Evolutionary conservation across 2,888 invertebrate species (phyloP).

Genomic region (Druceiella hillmani): DNA sequence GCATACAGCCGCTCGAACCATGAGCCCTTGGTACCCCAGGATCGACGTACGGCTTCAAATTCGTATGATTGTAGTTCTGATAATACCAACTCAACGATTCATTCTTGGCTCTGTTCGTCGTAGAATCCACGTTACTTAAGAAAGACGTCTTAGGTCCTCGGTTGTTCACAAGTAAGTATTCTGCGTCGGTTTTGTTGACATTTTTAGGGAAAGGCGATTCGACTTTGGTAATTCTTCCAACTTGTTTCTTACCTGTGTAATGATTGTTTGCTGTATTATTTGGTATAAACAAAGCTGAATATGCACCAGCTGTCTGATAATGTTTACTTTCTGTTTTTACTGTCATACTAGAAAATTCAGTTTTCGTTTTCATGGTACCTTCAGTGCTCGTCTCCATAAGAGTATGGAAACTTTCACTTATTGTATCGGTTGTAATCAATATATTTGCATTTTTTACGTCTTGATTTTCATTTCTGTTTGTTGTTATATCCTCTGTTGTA

Average conservation of each 20-base stretch:
- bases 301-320: conserved; percentile 44
- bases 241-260: conserved; percentile 34
- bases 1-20: no score
- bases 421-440: conserved; percentile 44
- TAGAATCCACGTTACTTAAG: conserved; percentile 35
- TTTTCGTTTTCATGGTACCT: conserved; percentile 28
- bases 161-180: conserved; percentile 38
- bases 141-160: conserved; percentile 44
- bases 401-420: conserved; percentile 42
- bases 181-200: conserved; percentile 31
- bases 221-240: conserved; percentile 45
- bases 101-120: conserved; percentile 43
- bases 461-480: conserved; percentile 27
- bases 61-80: conserved; percentile 71
- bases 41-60: conserved; percentile 44
- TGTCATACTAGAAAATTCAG: conserved; percentile 32
- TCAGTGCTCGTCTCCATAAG: conserved; percentile 42
- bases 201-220: conserved; percentile 39
- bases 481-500: conserved; percentile 32
- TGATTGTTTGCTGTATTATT: conserved; percentile 37
- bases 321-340: conserved; percentile 34
- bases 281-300: conserved; percentile 59
- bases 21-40: conserved; percentile 39
- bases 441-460: conserved; percentile 28
- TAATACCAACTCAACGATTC: conserved; percentile 78